Base-by-base conservation (phyloP, 1,140 invertebrate genomes). In the Orchestia grillus region DNA sequence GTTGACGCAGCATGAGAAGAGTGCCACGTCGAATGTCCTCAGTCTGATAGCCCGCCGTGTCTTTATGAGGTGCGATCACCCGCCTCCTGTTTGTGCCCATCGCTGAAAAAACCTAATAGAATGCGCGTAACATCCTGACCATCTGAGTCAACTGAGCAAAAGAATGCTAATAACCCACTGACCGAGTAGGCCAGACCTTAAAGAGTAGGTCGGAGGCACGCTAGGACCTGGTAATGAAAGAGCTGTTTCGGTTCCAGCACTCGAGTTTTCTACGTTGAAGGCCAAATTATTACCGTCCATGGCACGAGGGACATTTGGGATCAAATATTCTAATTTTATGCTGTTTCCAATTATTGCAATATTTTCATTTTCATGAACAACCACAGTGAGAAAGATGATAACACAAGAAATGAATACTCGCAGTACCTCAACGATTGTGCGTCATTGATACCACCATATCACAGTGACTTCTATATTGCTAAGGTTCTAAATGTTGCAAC, bases 101-200 rank as follows among this genome's bases (percentile, higher is more conserved):
- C 62, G 62, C 62, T 77, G 62, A 77, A 77, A 77, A 77, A 77
- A 77, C 62, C 62, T 77, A 77, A 77, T 77, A 77, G 62, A 77
- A 77, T 77, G 62, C 62, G 62, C 62, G 62, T 77, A 77, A 77
- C 62, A 77, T 77, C 62, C 62, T 77, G 62, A 77, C 62, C 62
- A 77, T 77, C 62, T 77, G 62, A 77, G 62, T 36, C 62, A 77
- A 77, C 62, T 77, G 62, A 77, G 62, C 62, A 77, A 77, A 77
- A 77, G 62, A 77, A 77, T 77, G 62, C 62, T 77, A 77, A 77
- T 77, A 77, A 77, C 62, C 62, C 28, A 28, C 62, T 77, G 62
- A 77, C 62, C 62, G 62, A 77, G 62, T 77, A 28, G 62, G 36
- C 62, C 62, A 77, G 15, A 77, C 11, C n/a, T 77, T 28, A 28